These are phyloP conservation scores for Nycticryphes semicollaris DNA, from an alignment of 2,113 vertebrate genomes.

Conservation along the genomic window DNA sequence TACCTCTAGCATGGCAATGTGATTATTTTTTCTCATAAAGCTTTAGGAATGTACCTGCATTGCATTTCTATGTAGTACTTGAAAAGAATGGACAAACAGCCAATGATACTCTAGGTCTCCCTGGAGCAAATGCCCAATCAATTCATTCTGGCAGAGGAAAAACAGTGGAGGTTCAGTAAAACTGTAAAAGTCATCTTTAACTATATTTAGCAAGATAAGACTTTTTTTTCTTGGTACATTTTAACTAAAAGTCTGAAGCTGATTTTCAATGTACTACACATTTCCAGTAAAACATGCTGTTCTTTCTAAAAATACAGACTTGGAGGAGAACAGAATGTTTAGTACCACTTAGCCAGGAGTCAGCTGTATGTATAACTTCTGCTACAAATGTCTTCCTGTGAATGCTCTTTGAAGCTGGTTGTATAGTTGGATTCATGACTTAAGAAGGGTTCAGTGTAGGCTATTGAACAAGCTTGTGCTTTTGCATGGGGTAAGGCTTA, in stretches of 20 bases:
- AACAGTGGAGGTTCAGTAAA: not conserved
- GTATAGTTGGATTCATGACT: not conserved
- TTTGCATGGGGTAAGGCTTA: not conserved
- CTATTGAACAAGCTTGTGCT: not conserved
- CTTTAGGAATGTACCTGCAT: not conserved
- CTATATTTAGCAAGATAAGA: not conserved
- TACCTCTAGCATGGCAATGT: not conserved
- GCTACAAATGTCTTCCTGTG: not conserved
- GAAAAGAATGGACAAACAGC: not conserved
- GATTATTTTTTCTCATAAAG: not conserved
- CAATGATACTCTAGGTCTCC: not conserved
- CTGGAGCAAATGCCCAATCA: not conserved
- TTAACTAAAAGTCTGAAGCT: conserved; percentile 3
- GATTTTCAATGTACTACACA: not conserved
- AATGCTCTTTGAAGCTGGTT: not conserved
- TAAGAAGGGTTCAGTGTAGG: not conserved
- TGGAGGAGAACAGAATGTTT: conserved; percentile 4
- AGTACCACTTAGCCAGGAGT: not conserved
- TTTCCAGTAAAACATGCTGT: not conserved
- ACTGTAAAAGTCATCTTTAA: not conserved
- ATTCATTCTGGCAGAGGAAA: not conserved
- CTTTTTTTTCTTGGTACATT: not conserved
- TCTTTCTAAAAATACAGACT: conserved; percentile 31
- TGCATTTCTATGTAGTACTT: conserved; percentile 6
- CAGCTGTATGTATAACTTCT: not conserved